Evolutionary conservation across 2,797 vertebrate genomes (phyloP), one percentile per base, ranked within the genome.

Genomic region (Artibeus jamaicensis): DNA sequence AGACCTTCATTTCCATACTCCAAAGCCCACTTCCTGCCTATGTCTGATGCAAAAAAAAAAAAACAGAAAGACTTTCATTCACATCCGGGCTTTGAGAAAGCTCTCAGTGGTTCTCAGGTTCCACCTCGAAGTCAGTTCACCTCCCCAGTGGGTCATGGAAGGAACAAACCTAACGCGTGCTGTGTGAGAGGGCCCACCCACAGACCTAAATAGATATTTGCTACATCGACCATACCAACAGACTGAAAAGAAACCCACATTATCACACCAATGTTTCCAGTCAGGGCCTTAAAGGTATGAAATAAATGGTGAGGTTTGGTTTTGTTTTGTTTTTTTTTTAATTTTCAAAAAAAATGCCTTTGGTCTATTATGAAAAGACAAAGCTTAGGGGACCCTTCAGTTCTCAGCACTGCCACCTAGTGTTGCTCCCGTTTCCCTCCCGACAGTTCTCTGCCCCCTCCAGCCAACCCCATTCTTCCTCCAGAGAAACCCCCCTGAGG

Each of bases 251-350:
- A 73, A 96, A 68, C 84, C 94, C 93, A 90, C 84, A 42, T 1
- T n/a, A 37, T 85, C 77, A 82, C 81, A 92, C 85, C 85, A 88
- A 12, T 70, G 59, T 97, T 97, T 97, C 94, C 95, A 95, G 57
- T 86, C 71, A 76, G 21, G 62, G 86, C 65, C 82, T 59, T 77
- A 42, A 62, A 94, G 39, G 24, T 79, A 92, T 34, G 18, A 92
- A 87, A 88, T 57, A 85, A 85, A 87, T 6, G 1, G 34, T 86
- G 29, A 81, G 42, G 29, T 65, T 24, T 59, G 57, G 39, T 55
- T 90, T 14, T 26, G 8, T 57, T 19, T 44, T n/a, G 26, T 7
- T 4, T 24, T 55, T 55, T 70, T 79, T 71, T 4, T 59, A 37
- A 19, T 68, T 65, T 95, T 59, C 37, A 39, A 44, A 88, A 78